Evolutionary conservation across 2,888 invertebrate genomes (phyloP).

Genomic region (Lampropteryx suffumata): DNA sequence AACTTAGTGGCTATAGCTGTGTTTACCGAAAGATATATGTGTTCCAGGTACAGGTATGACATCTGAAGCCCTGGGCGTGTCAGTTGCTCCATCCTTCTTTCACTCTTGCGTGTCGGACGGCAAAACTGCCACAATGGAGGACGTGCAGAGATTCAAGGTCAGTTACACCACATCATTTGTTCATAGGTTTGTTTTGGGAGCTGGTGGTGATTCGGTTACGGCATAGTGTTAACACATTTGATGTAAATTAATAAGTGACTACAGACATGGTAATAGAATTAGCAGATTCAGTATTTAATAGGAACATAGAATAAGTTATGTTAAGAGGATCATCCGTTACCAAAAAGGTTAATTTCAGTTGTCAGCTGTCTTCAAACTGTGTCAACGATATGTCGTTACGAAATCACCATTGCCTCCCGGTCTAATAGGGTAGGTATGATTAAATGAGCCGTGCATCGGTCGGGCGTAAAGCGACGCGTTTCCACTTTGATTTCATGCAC

Average conservation of each 20-base stretch:
- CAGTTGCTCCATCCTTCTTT: constrained; percentile 97
- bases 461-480: constrained; percentile 21
- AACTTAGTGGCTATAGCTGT: not conserved
- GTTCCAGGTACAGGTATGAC: constrained; percentile 93
- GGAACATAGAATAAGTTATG: too few relatives aligned
- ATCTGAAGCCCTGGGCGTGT: constrained; percentile 96
- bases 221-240: not conserved
- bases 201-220: constrained; percentile 2
- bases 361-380: not conserved
- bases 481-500: constrained; percentile 36
- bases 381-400: constrained; percentile 2
- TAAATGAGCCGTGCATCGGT: constrained; percentile 39
- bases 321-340: too few relatives aligned
- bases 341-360: not conserved
- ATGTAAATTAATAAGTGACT: too few relatives aligned
- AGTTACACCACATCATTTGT: constrained; percentile 39
- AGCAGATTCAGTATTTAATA: too few relatives aligned
- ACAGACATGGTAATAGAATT: too few relatives aligned
- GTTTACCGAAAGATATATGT: not conserved
- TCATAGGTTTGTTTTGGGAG: constrained; percentile 11
- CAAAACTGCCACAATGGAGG: constrained; percentile 97
- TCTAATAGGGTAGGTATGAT: constrained; percentile 30
- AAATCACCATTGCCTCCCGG: constrained; percentile 2
- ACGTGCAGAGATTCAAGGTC: constrained; percentile 96
- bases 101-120: constrained; percentile 98